Percentiles rank a stretch among this genome's conserved stretches.
Evolutionary conservation across 2,797 vertebrate genomes (phyloP).

Genomic region (Semotilus atromaculatus): DNA sequence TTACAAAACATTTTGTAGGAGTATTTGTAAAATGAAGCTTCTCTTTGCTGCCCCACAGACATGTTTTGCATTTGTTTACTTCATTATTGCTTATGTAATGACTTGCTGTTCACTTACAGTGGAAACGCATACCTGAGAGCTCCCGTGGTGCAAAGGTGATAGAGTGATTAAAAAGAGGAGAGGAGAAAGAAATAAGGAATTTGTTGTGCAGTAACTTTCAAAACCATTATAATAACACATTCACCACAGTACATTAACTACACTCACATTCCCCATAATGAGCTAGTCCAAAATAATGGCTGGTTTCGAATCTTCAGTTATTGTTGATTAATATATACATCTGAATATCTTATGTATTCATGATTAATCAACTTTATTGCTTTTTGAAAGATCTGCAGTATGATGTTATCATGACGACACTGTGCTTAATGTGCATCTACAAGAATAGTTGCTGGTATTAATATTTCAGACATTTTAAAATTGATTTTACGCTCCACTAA

Average conservation of each 20-base stretch:
- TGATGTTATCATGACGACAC: slow-evolving; percentile 29
- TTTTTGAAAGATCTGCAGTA: slow-evolving; percentile 16
- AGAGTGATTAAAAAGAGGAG: neutral
- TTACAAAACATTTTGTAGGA: neutral
- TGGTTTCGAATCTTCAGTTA: slow-evolving; percentile 22
- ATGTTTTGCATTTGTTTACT: slow-evolving; percentile 1
- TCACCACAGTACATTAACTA: slow-evolving; percentile 17
- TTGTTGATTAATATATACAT: neutral
- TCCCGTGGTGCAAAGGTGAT: neutral
- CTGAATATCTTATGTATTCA: slow-evolving; percentile 14
- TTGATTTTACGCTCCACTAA: slow-evolving; percentile 45
- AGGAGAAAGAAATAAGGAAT: slow-evolving; percentile 2
- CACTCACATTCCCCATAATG: slow-evolving; percentile 2
- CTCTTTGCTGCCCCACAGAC: neutral
- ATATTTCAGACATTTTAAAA: slow-evolving; percentile 49
- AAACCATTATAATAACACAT: slow-evolving; percentile 22
- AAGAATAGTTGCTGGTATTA: slow-evolving; percentile 33
- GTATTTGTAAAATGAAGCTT: slow-evolving; percentile 18
- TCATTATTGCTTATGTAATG: slow-evolving; percentile 24
- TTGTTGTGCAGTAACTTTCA: slow-evolving; percentile 9
- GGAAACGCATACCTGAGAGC: slow-evolving; percentile 3
- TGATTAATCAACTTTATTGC: slow-evolving; percentile 39
- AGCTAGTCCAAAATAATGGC: slow-evolving; percentile 23
- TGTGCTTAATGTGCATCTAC: slow-evolving; percentile 22
- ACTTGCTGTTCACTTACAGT: slow-evolving; percentile 25